Evolutionary conservation across 2,797 vertebrate genomes (phyloP).

Genomic region (Cuculus canorus): DNA sequence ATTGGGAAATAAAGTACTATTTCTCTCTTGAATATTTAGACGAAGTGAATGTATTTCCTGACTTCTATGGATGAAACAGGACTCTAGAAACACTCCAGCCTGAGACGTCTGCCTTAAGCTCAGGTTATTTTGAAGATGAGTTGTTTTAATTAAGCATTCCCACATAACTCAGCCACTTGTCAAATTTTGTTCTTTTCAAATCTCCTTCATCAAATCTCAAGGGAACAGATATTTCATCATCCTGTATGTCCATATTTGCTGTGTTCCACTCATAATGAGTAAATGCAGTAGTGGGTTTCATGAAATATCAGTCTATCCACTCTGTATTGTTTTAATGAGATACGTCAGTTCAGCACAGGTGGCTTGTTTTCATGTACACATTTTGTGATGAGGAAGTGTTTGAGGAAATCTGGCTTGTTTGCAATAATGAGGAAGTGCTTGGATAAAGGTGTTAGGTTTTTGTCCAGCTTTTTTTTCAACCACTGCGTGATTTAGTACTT

Average conservation of each 20-base stretch:
- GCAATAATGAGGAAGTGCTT: neutral
- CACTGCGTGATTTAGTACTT: neutral
- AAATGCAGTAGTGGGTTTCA: neutral
- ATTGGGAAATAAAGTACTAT: constrained; percentile 52
- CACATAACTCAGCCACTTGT: neutral
- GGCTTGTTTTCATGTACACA: neutral
- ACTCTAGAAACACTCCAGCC: neutral
- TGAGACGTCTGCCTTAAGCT: constrained; percentile 22
- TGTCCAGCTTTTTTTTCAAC: neutral
- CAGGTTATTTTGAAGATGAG: neutral
- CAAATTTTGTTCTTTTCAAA: constrained; percentile 10
- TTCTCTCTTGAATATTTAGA: constrained; percentile 37
- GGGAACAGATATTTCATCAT: neutral
- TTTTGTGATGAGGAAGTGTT: neutral
- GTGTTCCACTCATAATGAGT: neutral
- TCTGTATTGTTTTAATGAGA: neutral
- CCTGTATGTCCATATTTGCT: neutral
- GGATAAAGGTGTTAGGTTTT: neutral
- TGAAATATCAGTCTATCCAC: neutral
- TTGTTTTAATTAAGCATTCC: constrained; percentile 22
- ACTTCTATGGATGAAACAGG: constrained; percentile 1
- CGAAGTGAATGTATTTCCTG: neutral
- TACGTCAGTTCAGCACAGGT: neutral
- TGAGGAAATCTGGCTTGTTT: neutral
- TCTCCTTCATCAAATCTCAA: neutral